Base-by-base conservation (phyloP, 92 coral and sea anemone species). In the Actinostola sp. region DNA sequence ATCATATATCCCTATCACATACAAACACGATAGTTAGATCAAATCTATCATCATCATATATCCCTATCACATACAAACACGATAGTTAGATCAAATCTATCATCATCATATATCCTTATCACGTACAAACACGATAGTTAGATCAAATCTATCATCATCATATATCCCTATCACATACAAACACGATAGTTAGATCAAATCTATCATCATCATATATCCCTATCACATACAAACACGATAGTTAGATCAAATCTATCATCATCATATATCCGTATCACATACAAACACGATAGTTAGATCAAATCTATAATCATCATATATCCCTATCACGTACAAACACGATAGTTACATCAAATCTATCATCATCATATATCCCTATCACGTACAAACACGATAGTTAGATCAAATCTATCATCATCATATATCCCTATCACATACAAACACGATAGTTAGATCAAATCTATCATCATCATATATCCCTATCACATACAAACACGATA, bases 151-250 rank as follows among this genome's bases (percentile, higher is more conserved):
- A n/a, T 78, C 81, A 88, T 81, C 65, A 93, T 33, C 61, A 87
- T 67, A 59, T 90, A 83, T 8, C 98, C 98, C 98, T 92, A 31
- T 3, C 30, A 61, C 43, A 41, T 38, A 66, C 24, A 66, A 19
- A 28, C 17, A 16, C 21, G 19, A n/a, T n/a, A n/a, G n/a, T n/a
- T n/a, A n/a, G n/a, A n/a, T n/a, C n/a, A n/a, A n/a, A n/a, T n/a
- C n/a, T n/a, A n/a, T 78, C 81, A 88, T 81, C 65, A 93, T 33
- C 61, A 87, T 67, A 59, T 90, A 83, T 8, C 98, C 98, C 98
- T 92, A 31, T 3, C 30, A 61, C 43, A 41, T 38, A 66, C 24
- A 66, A 19, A 28, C 17, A 16, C 21, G 19, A n/a, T n/a, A n/a
- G n/a, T n/a, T n/a, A n/a, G n/a, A n/a, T n/a, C n/a, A n/a, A n/a